Conservation (phyloP, 2,888 invertebrate genomes). For the Leptothorax acervorum region DNA sequence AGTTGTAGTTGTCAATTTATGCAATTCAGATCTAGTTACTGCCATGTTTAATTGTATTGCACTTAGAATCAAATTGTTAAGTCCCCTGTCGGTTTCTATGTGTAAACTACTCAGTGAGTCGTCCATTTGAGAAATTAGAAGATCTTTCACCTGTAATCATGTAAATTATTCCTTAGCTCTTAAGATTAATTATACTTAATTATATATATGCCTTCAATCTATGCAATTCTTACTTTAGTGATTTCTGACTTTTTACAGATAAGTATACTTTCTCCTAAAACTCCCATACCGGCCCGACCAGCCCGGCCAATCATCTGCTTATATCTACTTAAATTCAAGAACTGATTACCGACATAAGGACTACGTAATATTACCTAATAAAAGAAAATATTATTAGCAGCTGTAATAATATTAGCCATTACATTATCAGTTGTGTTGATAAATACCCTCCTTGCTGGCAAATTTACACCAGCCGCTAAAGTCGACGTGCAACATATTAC, state of each 20-base stretch:
- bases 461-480: constrained; percentile 98
- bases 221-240: constrained; percentile 82
- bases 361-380: constrained; percentile 91
- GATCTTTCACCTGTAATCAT: constrained; percentile 85
- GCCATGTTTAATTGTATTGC: constrained; percentile 90
- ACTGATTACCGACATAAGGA: constrained; percentile 92
- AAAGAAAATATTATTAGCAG: constrained; percentile 6
- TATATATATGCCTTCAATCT: constrained; percentile 9
- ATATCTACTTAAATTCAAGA: constrained; percentile 92
- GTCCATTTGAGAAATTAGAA: constrained; percentile 90
- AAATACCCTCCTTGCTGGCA: constrained; percentile 94
- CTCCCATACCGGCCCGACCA: constrained; percentile 95
- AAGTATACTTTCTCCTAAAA: constrained; percentile 95
- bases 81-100: constrained; percentile 86
- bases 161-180: constrained; percentile 35
- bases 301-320: constrained; percentile 99
- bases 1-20: constrained; percentile 87
- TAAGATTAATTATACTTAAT: background rate
- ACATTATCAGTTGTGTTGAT: background rate
- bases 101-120: constrained; percentile 88
- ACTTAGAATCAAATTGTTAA: constrained; percentile 89
- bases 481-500: constrained; percentile 98
- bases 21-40: constrained; percentile 86
- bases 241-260: constrained; percentile 90
- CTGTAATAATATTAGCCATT: constrained; percentile 30